phyloP scores from a whole-genome alignment of 2,888 invertebrate species.

The Cremastinae sp. region DNA sequence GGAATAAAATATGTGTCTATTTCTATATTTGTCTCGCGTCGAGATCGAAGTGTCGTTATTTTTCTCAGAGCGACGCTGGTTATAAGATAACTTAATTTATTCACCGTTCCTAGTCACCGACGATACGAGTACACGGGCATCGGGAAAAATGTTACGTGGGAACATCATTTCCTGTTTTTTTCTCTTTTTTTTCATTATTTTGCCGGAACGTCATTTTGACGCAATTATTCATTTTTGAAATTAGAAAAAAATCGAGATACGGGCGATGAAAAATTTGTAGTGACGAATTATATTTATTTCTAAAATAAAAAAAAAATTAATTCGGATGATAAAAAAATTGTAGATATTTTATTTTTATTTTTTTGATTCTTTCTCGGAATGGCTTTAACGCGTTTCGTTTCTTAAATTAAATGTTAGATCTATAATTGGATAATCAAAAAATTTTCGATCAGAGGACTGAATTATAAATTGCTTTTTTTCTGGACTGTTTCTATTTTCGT shows the following conservation, averaged over 20 bases:
- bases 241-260: neutral
- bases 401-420: too few relatives aligned
- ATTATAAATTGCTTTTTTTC: neutral
- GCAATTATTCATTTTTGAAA: too few relatives aligned
- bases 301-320: too few relatives aligned
- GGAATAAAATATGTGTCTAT: slow-evolving; percentile 9
- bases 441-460: too few relatives aligned
- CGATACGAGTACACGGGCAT: neutral
- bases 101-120: neutral
- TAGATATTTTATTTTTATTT: too few relatives aligned
- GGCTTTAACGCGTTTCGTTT: too few relatives aligned
- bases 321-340: neutral
- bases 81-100: slow-evolving; percentile 17
- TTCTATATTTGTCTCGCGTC: neutral
- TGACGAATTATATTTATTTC: too few relatives aligned
- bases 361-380: too few relatives aligned
- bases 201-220: too few relatives aligned
- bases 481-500: neutral
- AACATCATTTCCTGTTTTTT: slow-evolving; percentile 1
- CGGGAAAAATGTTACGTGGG: neutral
- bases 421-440: too few relatives aligned
- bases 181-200: too few relatives aligned
- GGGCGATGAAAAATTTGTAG: neutral
- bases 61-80: neutral
- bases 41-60: slow-evolving; percentile 19